Evolutionary conservation across 2,888 invertebrate species (phyloP).

Genomic region (Temnothorax unifasciatus): DNA sequence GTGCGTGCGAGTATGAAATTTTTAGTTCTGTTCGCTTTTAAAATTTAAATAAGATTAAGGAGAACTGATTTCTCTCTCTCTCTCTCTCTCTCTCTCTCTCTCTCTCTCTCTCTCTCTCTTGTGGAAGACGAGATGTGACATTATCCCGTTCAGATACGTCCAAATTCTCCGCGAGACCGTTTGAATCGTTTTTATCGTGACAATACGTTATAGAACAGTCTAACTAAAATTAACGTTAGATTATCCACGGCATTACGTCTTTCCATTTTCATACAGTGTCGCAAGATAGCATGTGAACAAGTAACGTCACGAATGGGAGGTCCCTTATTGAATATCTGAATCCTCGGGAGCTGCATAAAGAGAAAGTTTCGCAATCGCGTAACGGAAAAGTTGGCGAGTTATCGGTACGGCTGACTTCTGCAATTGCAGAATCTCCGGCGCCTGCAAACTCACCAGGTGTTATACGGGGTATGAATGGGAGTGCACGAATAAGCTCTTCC

Average conservation of each 20-base stretch:
- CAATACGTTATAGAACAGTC: background rate
- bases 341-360: conserved; percentile 11
- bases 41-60: conserved; percentile 12
- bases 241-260: background rate
- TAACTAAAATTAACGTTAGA: conserved; percentile 7
- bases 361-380: conserved; percentile 39
- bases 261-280: background rate
- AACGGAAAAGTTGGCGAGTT: conserved; percentile 17
- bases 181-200: background rate
- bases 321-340: conserved; percentile 23
- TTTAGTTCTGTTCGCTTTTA: background rate
- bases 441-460: background rate
- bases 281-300: background rate
- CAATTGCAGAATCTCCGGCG: conserved; percentile 4
- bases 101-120: background rate
- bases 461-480: no score
- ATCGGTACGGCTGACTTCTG: conserved; percentile 23
- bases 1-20: background rate
- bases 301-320: background rate
- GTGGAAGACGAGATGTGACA: background rate
- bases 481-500: background rate
- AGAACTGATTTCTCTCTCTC: background rate
- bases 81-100: background rate
- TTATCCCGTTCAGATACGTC: background rate
- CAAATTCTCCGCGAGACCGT: background rate